These are phyloP conservation scores for Megaceryle maxima DNA, from an alignment of 2,113 vertebrate genomes.

Conservation along the genomic window DNA sequence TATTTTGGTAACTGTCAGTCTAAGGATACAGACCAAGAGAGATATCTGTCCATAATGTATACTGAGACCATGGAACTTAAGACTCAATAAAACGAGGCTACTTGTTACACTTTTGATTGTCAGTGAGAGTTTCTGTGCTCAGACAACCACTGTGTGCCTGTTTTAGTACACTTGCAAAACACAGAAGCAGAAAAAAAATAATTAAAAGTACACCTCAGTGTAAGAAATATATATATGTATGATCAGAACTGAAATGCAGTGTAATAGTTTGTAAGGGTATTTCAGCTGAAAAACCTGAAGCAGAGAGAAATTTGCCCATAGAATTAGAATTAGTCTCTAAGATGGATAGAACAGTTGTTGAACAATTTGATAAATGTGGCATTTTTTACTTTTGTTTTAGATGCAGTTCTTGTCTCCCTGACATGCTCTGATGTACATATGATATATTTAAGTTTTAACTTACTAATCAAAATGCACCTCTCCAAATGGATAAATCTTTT, in stretches of 20 bases:
- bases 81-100: neutral
- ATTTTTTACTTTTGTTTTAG: neutral
- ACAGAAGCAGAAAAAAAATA: neutral
- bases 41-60: neutral
- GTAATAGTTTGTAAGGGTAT: neutral
- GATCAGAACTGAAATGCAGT: neutral
- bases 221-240: neutral
- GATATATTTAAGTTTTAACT: too few relatives aligned
- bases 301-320: neutral
- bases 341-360: accelerated
- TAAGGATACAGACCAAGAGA: neutral
- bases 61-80: neutral
- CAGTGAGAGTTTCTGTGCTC: neutral
- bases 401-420: neutral
- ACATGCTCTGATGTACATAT: neutral
- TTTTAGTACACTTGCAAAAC: neutral
- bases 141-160: neutral
- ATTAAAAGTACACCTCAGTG: neutral
- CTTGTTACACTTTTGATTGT: neutral
- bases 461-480: neutral
- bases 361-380: neutral
- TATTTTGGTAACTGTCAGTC: neutral
- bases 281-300: neutral
- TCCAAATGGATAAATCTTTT: neutral
- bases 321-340: neutral